Evolutionary conservation across 2,888 invertebrate species (phyloP).

Genomic region (Oligia latruncula): DNA sequence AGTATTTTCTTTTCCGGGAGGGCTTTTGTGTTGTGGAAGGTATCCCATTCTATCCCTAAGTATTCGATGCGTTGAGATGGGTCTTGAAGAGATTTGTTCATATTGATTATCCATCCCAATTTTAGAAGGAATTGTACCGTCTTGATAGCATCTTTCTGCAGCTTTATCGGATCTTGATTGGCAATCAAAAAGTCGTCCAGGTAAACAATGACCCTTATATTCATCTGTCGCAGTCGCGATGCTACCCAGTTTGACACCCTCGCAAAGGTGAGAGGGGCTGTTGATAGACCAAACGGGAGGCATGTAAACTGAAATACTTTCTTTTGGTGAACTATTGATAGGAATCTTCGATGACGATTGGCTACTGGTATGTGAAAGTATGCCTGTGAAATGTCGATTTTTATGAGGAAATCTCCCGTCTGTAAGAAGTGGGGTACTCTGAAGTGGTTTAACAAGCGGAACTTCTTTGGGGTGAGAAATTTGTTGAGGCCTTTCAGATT

Average conservation of each 20-base stretch:
- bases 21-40: conserved; percentile 7
- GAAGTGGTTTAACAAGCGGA: conserved; percentile 9
- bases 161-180: conserved; percentile 8
- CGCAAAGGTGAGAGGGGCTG: not conserved
- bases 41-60: conserved; percentile 3
- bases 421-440: not conserved
- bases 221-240: not conserved
- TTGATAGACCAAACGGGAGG: conserved; percentile 12
- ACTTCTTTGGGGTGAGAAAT: not conserved
- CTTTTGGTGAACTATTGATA: conserved; percentile 14
- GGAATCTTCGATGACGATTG: conserved; percentile 5
- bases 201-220: conserved; percentile 10
- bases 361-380: conserved; percentile 7
- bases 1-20: not conserved
- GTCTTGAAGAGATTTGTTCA: not conserved
- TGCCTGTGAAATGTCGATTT: conserved; percentile 6
- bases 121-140: not conserved
- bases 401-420: conserved; percentile 11
- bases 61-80: not conserved
- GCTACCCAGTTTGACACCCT: conserved; percentile 8
- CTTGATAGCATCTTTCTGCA: not conserved
- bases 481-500: not conserved
- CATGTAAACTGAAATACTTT: conserved; percentile 8
- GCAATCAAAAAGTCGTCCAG: conserved; percentile 3
- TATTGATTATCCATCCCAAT: conserved; percentile 7